phyloP scores from a whole-genome alignment of 2,113 vertebrate species.

The Stercorarius parasiticus region DNA sequence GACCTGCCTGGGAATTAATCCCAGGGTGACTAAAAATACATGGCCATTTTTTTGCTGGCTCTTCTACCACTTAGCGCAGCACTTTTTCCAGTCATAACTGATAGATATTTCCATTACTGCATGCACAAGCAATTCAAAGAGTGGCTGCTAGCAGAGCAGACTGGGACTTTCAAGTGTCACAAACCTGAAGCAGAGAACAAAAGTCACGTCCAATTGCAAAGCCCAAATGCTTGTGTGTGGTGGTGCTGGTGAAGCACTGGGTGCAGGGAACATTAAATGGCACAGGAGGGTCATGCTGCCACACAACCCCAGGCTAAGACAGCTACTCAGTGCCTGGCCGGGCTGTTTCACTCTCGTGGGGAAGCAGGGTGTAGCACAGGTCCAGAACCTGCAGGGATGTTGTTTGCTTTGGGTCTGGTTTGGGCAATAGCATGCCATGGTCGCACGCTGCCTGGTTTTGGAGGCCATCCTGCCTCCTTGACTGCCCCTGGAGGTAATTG shows the following conservation, averaged over 20 bases:
- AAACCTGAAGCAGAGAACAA: not conserved
- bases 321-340: not conserved
- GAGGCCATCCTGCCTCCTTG: not conserved
- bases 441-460: not conserved
- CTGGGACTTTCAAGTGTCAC: not conserved
- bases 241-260: not conserved
- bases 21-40: not conserved
- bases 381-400: not conserved
- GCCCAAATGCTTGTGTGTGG: not conserved
- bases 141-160: not conserved
- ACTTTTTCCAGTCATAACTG: not conserved
- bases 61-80: not conserved
- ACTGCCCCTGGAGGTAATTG: accelerated
- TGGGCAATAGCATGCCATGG: not conserved
- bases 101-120: not conserved
- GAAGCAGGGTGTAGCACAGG: not conserved
- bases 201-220: not conserved
- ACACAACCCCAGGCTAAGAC: not conserved
- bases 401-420: not conserved
- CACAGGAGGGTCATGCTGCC: not conserved
- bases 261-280: not conserved
- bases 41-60: not conserved
- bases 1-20: constrained; percentile 1
- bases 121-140: not conserved
- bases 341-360: not conserved